phyloP scores from a whole-genome alignment of 2,888 invertebrate species.

The Pheosia gnoma region DNA sequence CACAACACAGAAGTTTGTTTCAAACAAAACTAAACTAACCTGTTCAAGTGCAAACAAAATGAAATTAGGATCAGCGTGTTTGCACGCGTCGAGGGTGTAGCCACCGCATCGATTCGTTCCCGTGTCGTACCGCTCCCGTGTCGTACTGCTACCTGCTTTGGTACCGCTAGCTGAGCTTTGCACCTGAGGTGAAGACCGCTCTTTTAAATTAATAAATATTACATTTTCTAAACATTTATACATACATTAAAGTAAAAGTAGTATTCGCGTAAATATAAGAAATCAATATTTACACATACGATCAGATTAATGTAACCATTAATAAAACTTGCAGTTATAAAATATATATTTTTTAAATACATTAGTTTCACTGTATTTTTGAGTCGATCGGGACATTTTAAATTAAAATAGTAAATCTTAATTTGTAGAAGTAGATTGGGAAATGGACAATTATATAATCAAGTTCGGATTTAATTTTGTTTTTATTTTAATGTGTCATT shows the following conservation, averaged over 20 bases:
- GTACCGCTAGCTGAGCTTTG: slow-evolving; percentile 19
- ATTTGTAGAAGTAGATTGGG: too few relatives aligned
- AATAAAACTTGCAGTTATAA: too few relatives aligned
- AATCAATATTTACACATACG: slow-evolving; percentile 14
- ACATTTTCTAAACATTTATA: slow-evolving; percentile 22
- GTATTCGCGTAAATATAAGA: too few relatives aligned
- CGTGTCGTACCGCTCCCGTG: neutral
- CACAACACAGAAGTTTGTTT: neutral
- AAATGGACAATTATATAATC: too few relatives aligned
- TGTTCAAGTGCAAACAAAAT: neutral
- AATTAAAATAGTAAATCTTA: too few relatives aligned
- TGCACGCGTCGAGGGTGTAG: neutral
- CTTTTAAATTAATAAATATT: slow-evolving; percentile 32
- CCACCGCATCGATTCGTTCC: neutral
- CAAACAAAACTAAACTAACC: neutral
- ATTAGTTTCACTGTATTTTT: too few relatives aligned
- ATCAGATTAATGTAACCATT: slow-evolving; percentile 9
- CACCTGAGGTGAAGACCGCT: slow-evolving; percentile 20
- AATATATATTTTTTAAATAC: too few relatives aligned
- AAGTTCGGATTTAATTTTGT: too few relatives aligned
- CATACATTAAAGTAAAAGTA: too few relatives aligned
- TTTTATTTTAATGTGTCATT: too few relatives aligned
- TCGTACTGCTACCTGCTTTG: neutral
- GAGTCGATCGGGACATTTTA: too few relatives aligned
- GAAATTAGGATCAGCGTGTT: neutral